Evolutionary conservation across 2,888 invertebrate genomes (phyloP), one percentile per base, ranked within the genome.

Genomic region (Odiellus spinosus): DNA sequence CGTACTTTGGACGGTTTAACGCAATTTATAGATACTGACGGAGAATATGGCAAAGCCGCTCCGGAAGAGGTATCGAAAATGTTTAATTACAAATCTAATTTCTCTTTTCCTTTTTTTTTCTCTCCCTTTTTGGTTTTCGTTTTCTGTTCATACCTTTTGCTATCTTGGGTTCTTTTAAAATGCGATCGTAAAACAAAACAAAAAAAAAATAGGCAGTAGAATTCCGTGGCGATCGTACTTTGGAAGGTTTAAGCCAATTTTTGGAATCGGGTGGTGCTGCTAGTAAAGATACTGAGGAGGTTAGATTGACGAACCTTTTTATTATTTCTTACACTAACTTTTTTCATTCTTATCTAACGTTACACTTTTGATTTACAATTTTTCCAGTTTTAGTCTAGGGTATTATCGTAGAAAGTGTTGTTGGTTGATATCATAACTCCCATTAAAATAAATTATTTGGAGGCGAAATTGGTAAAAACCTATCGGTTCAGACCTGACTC

Each of bases 141-240:
- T 26, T 26, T 26, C 26, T 26, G 26, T 26, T 26, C 26, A 26
- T 26, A 26, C 26, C 41, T 15, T 11, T 11, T 26, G 8, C 20
- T 40, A 20, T 32, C 45, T 14, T 14, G 26, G 18, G n/a, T 36
- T 15, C 10, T n/a, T 34, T 34, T 34, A n/a, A 11, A 11, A n/a
- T n/a, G 34, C 10, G n/a, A 34, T 34, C n/a, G 34, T 10, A 34
- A 34, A 11, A n/a, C 10, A n/a, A n/a, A n/a, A n/a, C n/a, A 26
- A 26, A 26, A 26, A 26, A 26, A 26, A 26, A 26, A 10, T 34
- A 87, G 69, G 78, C 80, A 44, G 76, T 96, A 60, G 90, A 95
- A 64, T 99, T 86, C 75, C 84, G 80, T 62, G 90, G 95, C 54
- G 93, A 93, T 64, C 77, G 96, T 64, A 95, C 91, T 58, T 73